Base-by-base conservation (phyloP, 2,797 vertebrate species). In the Pelochelys cantorii region DNA sequence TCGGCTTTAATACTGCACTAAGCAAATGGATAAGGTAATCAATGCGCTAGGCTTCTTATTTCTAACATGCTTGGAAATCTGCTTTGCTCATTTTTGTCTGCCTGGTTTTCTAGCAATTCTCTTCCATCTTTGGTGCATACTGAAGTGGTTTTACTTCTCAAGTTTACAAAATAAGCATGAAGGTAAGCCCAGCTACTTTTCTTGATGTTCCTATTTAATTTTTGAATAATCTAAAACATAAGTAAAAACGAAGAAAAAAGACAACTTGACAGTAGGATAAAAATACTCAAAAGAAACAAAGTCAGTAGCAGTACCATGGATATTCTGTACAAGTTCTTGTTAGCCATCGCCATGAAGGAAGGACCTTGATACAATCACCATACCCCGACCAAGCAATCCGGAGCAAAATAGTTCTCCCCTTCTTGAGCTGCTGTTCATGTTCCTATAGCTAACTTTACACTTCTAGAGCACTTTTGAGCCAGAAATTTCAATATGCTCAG, bases 241-340 rank as follows among this genome's bases (percentile, higher is more conserved):
- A 2, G 17, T 23, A 34, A 68, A 74, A 74, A 74, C 20, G 25
- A 25, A 12, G 5, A 20, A 74, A 37, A 92, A 94, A 96, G 86
- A 94, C 88, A 92, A 94, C 48, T 37, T 56, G 81, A 78, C 88
- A 88, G 95, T 18, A 71, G 91, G 87, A 81, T 71, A 80, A 90
- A 81, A 31, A 10, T 52, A 92, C 52, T 34, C 84, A 88, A 79
- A 42, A 17, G 0, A 2, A 87, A 4, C 37, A 68, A 3, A 20
- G 23, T 1, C 62, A 55, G 2, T 1, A 81, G 84, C 74, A 55
- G 2, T 1, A 81, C 86, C 65, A 92, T 34, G 18, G 57, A 83
- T 88, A 88, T 52, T 60, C 77, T 34, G 56, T 78, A 48, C 2
- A 48, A 84, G 57, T 31, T 88, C 37, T 88, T 68, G 77, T 55